These are phyloP conservation scores for Brachyopa scutellaris DNA, from an alignment of 2,888 invertebrate species.

Conservation along the genomic window DNA sequence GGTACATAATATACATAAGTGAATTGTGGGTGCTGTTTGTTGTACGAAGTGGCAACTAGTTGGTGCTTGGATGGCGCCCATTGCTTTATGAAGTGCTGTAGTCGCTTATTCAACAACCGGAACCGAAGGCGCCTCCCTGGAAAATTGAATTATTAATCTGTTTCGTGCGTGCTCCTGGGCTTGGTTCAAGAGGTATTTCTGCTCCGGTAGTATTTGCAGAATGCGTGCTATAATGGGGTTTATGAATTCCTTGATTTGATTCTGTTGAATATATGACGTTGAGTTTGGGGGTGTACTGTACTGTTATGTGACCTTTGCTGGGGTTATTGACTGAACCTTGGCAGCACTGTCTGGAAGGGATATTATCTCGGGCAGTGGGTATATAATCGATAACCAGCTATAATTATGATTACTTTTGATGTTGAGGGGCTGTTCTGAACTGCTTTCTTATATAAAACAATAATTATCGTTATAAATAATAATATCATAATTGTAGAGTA, in stretches of 20 bases:
- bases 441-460: too few species aligned
- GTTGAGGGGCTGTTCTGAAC: too few species aligned
- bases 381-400: neutral
- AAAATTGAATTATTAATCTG: constrained; percentile 19
- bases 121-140: constrained; percentile 11
- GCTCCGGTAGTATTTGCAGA: neutral
- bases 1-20: neutral
- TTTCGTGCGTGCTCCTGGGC: constrained; percentile 10
- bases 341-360: neutral
- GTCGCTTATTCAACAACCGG: constrained; percentile 10
- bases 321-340: constrained; percentile 1
- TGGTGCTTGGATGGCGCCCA: too few species aligned
- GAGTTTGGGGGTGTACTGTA: neutral
- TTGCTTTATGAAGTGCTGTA: neutral
- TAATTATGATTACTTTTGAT: neutral
- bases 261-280: neutral
- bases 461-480: too few species aligned
- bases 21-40: neutral
- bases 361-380: neutral
- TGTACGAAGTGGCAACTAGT: neutral
- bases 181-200: too few species aligned
- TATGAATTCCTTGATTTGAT: neutral
- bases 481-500: too few species aligned
- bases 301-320: neutral
- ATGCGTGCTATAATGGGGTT: neutral